Percentiles rank a stretch among this genome's conserved stretches.
These are phyloP conservation scores for Dipus sagitta DNA, from an alignment of 2,797 vertebrate species.

Conservation along the genomic window DNA sequence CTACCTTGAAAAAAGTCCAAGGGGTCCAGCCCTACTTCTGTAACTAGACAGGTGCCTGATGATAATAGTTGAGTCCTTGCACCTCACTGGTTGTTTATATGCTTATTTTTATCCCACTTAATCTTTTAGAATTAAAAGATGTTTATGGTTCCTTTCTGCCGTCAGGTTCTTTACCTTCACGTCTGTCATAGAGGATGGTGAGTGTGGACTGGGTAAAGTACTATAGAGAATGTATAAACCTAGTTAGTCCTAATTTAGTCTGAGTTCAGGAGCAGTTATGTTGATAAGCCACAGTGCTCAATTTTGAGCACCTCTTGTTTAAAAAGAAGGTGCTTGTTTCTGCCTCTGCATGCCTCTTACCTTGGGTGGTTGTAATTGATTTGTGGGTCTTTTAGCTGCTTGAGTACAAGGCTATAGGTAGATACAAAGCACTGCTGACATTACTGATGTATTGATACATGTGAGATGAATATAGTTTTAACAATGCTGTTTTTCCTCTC, in stretches of 20 bases:
- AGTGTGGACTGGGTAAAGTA: not conserved
- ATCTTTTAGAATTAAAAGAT: constrained; percentile 15
- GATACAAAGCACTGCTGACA: not conserved
- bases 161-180: not conserved
- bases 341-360: not conserved
- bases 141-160: not conserved
- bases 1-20: no score
- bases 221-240: not conserved
- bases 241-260: not conserved
- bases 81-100: not conserved
- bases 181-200: not conserved
- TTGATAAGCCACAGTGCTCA: not conserved
- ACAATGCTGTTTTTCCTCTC: not conserved
- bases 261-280: not conserved
- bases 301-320: not conserved
- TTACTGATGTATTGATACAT: not conserved
- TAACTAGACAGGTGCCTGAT: not conserved
- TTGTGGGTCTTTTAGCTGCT: not conserved
- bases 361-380: not conserved
- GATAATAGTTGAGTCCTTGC: not conserved
- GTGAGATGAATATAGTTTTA: not conserved
- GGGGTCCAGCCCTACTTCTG: not conserved
- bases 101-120: not conserved
- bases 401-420: not conserved
- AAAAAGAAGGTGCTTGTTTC: not conserved